Evolutionary conservation across 2,888 invertebrate species (phyloP), one percentile per base, ranked within the genome.

Genomic region (Microdon myrmicae): DNA sequence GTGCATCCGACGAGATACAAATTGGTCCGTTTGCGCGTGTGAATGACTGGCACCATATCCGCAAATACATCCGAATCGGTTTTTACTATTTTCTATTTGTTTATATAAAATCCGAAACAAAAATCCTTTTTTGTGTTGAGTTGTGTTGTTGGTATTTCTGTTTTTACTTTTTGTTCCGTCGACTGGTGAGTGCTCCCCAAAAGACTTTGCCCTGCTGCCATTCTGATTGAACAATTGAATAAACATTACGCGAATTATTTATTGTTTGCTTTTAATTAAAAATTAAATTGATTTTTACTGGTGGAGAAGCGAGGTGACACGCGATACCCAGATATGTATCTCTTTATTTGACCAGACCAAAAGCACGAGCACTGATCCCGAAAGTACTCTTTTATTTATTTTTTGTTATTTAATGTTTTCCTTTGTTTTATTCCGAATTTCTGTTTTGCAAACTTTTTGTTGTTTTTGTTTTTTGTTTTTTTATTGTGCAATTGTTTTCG

Each of bases 211-310:
- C 64, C 45, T 64, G 49, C 5, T 28, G 28, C 58, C 43, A 51
- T 51, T 43, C 58, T 64, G 64, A 38, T 59, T 44, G 53, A 47
- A 59, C 59, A 59, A 59, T 66, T 59, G 66, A 66, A 66, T 66
- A 66, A 66, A 66, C 66, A 66, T 66, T 59, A 64, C 58, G 58
- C 58, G 58, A 64, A 64, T 66, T 66, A 66, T 66, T 66, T 66
- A 66, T 59, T 66, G 66, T 66, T 66, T 66, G 48, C 41, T 66
- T 66, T 66, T 66, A 66, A 66, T 66, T 66, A 66, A 66, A 66
- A 66, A 66, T 66, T 66, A 59, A 66, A 66, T 66, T 59, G 66
- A 66, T 66, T 66, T 66, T 66, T 48, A 47, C 43, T 54, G 31
- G 23, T 41, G 19, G 44, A 47, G 26, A 29, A 34, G 47, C 17